A percentile compares a stretch with the other conserved stretches of the same genome.
Evolutionary conservation across 2,113 vertebrate species (phyloP).

Genomic region (Isurus oxyrinchus): DNA sequence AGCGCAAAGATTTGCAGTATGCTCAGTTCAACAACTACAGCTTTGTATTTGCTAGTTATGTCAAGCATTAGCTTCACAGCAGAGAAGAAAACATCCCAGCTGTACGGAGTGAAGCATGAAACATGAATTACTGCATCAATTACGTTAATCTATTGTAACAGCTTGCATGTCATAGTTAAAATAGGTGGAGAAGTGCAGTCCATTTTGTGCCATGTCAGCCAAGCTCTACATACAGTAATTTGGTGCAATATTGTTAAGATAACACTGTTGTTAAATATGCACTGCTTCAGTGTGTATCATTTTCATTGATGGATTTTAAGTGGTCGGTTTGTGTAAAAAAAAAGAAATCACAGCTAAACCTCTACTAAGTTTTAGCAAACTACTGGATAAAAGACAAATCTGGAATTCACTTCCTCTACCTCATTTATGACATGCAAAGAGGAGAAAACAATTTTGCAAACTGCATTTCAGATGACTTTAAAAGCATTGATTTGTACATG

Average conservation of each 20-base stretch:
- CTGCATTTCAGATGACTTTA: neutral
- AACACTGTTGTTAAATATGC: neutral
- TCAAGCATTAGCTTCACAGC: neutral
- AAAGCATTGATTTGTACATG: neutral
- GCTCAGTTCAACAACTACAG: constrained; percentile 31
- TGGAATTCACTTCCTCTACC: neutral
- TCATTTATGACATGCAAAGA: neutral
- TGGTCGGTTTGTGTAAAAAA: neutral
- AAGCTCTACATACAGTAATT: neutral
- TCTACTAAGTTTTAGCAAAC: neutral
- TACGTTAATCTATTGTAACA: neutral
- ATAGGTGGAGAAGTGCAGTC: neutral
- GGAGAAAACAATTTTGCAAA: neutral
- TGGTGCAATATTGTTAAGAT: neutral
- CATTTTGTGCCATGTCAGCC: neutral
- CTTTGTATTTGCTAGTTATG: neutral
- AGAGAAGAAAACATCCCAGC: neutral
- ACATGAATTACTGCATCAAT: constrained; percentile 11
- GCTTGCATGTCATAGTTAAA: constrained; percentile 6
- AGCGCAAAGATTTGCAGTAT: constrained; percentile 20
- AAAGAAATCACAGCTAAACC: neutral
- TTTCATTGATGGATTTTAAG: neutral
- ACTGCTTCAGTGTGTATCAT: neutral
- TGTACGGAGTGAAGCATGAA: neutral
- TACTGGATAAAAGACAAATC: neutral